Percentiles rank a stretch among this genome's conserved stretches.
Evolutionary conservation across 2,888 invertebrate genomes (phyloP).

Genomic region (Eristalis pertinax): DNA sequence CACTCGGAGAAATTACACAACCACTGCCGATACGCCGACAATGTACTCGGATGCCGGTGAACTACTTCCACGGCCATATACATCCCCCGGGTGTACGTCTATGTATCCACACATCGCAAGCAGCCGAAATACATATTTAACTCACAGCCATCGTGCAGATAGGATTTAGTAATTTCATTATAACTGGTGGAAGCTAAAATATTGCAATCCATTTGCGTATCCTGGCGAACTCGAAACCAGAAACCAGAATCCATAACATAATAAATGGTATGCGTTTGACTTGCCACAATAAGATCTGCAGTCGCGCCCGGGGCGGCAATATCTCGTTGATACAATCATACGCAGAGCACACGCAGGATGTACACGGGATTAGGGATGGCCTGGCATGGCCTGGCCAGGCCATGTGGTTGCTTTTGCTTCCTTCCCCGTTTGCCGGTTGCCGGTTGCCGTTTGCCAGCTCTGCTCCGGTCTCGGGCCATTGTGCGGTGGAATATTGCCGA

Average conservation of each 20-base stretch:
- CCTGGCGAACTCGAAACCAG: slow-evolving; percentile 69
- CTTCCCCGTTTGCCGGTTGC: slow-evolving; percentile 34
- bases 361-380: slow-evolving; percentile 65
- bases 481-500: neutral
- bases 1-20: neutral
- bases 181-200: slow-evolving; percentile 57
- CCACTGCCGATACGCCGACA: neutral
- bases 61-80: neutral
- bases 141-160: slow-evolving; percentile 27
- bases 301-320: slow-evolving; percentile 61
- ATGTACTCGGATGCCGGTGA: neutral
- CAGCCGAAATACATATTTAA: neutral
- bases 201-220: slow-evolving; percentile 71
- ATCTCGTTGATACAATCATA: slow-evolving; percentile 71
- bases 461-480: neutral
- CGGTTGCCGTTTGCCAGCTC: neutral
- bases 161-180: slow-evolving; percentile 63
- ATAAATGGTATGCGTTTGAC: slow-evolving; percentile 71
- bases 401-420: slow-evolving; percentile 36
- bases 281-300: slow-evolving; percentile 70
- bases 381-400: neutral
- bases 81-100: neutral
- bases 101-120: neutral
- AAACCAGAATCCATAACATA: slow-evolving; percentile 65
- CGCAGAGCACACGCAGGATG: slow-evolving; percentile 71